Evolutionary conservation across 2,113 vertebrate species (phyloP).

Genomic region (Gnathonemus echidnorhynchus): DNA sequence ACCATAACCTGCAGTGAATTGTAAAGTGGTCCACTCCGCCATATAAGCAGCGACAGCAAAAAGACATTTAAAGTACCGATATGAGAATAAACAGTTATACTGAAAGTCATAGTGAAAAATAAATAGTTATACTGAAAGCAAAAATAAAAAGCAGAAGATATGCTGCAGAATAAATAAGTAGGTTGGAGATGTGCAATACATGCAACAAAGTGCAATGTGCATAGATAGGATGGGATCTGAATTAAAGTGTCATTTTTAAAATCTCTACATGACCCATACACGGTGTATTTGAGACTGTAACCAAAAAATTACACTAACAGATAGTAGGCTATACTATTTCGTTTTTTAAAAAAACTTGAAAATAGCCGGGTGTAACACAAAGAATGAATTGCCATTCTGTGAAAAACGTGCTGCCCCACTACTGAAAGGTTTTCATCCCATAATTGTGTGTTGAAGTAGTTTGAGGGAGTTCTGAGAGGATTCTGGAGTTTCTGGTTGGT

Average conservation of each 20-base stretch:
- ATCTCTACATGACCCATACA: not conserved
- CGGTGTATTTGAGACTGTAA: not conserved
- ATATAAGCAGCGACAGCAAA: not conserved
- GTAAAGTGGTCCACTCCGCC: not conserved
- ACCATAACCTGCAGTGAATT: not conserved
- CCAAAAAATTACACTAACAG: not conserved
- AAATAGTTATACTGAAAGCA: not conserved
- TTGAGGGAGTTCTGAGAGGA: not conserved
- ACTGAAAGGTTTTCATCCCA: not conserved
- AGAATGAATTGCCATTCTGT: not conserved
- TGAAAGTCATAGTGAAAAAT: not conserved
- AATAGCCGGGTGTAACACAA: not conserved
- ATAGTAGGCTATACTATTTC: not conserved
- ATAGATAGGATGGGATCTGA: not conserved
- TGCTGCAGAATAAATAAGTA: not conserved
- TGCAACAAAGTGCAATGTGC: not conserved
- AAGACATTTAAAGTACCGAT: not conserved
- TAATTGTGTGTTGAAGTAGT: not conserved
- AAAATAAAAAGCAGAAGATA: not conserved
- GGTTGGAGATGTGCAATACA: not conserved
- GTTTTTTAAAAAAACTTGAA: not conserved
- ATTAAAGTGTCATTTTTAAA: not conserved
- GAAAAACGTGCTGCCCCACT: not conserved
- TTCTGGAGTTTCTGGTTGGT: not conserved
- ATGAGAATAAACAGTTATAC: not conserved